Conservation (phyloP, 1,140 invertebrate genomes). For the Cyclina sinensis region DNA sequence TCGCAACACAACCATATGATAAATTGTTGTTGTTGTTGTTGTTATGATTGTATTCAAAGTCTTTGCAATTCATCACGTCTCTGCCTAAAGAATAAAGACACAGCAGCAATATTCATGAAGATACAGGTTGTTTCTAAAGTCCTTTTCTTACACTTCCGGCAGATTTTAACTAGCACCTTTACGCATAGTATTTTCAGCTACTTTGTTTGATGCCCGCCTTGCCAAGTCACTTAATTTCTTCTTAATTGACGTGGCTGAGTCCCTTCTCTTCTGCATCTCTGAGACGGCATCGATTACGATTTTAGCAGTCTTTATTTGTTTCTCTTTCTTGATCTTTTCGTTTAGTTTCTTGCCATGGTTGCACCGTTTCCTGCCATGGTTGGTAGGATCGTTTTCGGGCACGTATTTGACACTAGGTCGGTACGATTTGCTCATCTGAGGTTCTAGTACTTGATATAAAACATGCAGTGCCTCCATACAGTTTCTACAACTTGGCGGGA, state of each 20-base stretch:
- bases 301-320: not conserved
- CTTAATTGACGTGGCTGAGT: not conserved
- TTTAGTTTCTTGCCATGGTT: too few relatives aligned
- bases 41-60: too few relatives aligned
- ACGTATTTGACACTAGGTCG: conserved; percentile 39
- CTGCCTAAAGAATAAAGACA: too few relatives aligned
- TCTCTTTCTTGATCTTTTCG: not conserved
- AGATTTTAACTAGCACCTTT: too few relatives aligned
- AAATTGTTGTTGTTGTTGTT: too few relatives aligned
- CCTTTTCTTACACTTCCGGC: too few relatives aligned
- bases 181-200: too few relatives aligned
- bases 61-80: too few relatives aligned
- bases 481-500: not conserved
- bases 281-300: not conserved
- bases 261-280: not conserved
- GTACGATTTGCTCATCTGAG: conserved; percentile 59
- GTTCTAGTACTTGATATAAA: conserved; percentile 53
- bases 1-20: too few relatives aligned
- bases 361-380: not conserved
- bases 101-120: too few relatives aligned
- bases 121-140: too few relatives aligned
- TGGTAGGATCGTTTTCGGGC: not conserved
- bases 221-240: not conserved
- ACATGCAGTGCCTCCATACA: conserved; percentile 16
- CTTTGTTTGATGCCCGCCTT: not conserved